A percentile compares a stretch with the other conserved stretches of the same genome.
Evolutionary conservation across 2,888 invertebrate species (phyloP).

Genomic region (Neoitamus cyanurus): DNA sequence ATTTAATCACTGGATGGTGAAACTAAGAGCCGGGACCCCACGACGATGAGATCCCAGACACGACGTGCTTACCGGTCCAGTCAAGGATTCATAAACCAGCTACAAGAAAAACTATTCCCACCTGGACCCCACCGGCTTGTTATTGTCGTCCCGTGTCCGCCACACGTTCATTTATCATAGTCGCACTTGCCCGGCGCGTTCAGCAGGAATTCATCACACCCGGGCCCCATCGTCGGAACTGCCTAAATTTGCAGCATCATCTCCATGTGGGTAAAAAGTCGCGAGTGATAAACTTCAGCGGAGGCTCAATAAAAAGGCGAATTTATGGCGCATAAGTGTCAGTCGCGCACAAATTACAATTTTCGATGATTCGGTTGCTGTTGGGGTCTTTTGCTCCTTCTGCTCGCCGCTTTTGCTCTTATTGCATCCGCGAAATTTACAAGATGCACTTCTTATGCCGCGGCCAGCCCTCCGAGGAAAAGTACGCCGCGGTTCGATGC

Average conservation of each 20-base stretch:
- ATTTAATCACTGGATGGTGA: slow-evolving; percentile 11
- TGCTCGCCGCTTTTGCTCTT: neutral
- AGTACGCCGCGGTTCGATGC: neutral
- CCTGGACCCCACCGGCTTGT: slow-evolving; percentile 17
- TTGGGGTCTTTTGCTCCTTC: neutral
- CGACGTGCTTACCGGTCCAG: neutral
- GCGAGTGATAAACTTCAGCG: slow-evolving; percentile 56
- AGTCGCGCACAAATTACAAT: slow-evolving; percentile 56
- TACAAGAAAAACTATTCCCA: slow-evolving; percentile 32
- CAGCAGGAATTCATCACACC: slow-evolving; percentile 55
- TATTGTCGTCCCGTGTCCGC: neutral
- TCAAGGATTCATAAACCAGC: neutral
- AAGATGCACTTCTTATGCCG: neutral
- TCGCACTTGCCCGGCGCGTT: slow-evolving; percentile 5
- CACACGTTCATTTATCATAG: slow-evolving; percentile 54
- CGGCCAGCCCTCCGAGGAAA: neutral
- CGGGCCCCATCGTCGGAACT: neutral
- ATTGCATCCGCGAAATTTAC: neutral
- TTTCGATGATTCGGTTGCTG: slow-evolving; percentile 52
- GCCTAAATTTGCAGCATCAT: slow-evolving; percentile 9
- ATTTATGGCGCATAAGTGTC: slow-evolving; percentile 57
- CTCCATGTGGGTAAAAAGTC: slow-evolving; percentile 22
- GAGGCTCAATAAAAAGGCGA: slow-evolving; percentile 56
- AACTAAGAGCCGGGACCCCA: neutral
- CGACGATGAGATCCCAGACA: neutral